Percentiles rank a stretch among this genome's conserved stretches.
phyloP scores from a whole-genome alignment of 2,113 vertebrate species.

The Thamnophis sirtalis region DNA sequence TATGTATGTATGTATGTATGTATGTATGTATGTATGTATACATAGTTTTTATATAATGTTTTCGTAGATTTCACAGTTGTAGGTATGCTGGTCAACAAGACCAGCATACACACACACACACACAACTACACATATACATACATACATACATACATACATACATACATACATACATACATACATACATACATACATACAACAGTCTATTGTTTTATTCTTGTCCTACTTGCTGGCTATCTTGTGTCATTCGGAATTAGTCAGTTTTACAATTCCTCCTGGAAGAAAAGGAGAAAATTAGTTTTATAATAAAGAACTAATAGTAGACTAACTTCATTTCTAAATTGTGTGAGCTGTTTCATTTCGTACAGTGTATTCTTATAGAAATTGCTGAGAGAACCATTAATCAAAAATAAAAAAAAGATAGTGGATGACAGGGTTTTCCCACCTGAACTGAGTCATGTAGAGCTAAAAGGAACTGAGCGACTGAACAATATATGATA shows the following conservation, averaged over 20 bases:
- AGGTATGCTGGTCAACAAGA: too few relatives aligned
- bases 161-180: too few relatives aligned
- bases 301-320: background rate
- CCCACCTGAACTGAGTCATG: background rate
- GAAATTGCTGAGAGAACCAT: background rate
- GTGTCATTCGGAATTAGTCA: background rate
- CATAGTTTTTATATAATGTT: too few relatives aligned
- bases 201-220: background rate
- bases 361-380: background rate
- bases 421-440: background rate
- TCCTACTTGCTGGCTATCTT: background rate
- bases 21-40: too few relatives aligned
- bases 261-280: background rate
- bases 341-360: background rate
- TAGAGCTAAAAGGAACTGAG: background rate
- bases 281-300: background rate
- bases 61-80: too few relatives aligned
- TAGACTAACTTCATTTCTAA: background rate
- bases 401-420: background rate
- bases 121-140: too few relatives aligned
- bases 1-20: too few relatives aligned
- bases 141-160: too few relatives aligned
- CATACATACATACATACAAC: too few relatives aligned
- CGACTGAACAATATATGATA: background rate
- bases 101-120: too few relatives aligned